Base-by-base conservation (phyloP, 1,140 invertebrate species). In the Sycophaga agraensis region DNA sequence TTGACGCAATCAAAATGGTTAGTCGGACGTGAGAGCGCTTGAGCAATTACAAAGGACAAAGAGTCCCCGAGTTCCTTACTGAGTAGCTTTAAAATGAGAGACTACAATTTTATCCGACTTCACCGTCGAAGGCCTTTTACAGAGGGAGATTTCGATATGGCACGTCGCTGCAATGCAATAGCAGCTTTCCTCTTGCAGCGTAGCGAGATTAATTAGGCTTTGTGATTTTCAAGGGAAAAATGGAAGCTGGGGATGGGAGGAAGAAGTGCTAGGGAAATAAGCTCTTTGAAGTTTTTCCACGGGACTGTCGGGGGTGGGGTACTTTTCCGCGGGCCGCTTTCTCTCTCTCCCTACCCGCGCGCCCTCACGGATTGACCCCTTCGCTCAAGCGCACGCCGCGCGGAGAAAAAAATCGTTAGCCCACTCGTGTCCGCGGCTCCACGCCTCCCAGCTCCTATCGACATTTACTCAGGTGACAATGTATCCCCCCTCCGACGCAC, bases 281-380 rank as follows among this genome's bases (percentile, higher is more conserved):
- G 51, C 43, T 46, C 40, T 61, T 61, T 61, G 43, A 55, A 61
- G 51, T 54, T 61, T 61, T 61, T 54, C 21, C 34, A n/a, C 21
- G 34, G 21, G n/a, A 35, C 11, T 24, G 34, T 60, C 24, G 42
- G 17, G 28, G 28, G 5, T 31, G 28, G 28, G 28, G 28, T 31
- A n/a, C n/a, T n/a, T n/a, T n/a, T n/a, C n/a, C 2, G 34, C 4
- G 4, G 0, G 17, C 12, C 12, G 14, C 31, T 54, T 37, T 37
- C 31, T 34, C 28, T 22, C 12, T 35, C 17, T 22, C 37, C 35
- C 7, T 53, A 17, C 17, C 39, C 11, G 2, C 34, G 4, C 39
- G 3, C n/a, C 9, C 46, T 55, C 35, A 31, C 42, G 50, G 9
- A 40, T 55, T 55, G 43, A 48, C 59, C 51, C 50, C 34, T 48